Evolutionary conservation across 2,113 vertebrate genomes (phyloP), one percentile per base, ranked within the genome.

Genomic region (Gallinago jamesoni): DNA sequence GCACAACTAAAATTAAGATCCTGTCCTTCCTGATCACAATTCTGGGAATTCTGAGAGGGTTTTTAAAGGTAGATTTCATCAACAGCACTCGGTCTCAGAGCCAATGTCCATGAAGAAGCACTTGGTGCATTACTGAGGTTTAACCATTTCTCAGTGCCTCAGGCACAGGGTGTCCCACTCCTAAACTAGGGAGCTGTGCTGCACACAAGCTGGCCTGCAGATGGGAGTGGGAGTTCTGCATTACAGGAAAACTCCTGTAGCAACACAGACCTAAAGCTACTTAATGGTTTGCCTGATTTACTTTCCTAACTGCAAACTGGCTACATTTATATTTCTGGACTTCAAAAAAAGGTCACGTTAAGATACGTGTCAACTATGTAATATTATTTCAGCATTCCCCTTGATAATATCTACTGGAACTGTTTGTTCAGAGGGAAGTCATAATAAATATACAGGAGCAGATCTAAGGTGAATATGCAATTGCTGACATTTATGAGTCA

Each of bases 331-430:
- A 76, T 60, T 72, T 89, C 43, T 64, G 39, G 27, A 37, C 30
- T 37, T 28, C 31, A n/a, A 47, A 37, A 21, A 93, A 86, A 78
- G 48, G 66, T 89, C 68, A 78, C 75, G 35, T 63, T 41, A 84
- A 94, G 69, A 37, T 56, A 60, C 5, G 33, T 53, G 45, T 75
- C 93, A 82, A 43, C 57, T 85, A 21, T 53, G 50, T 73, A 82
- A 27, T 74, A 87, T 87, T 84, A 81, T 81, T 93, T 67, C 66
- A 93, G 87, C 69, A 89, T 83, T 76, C 66, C 81, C 64, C 77
- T 93, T 59, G 89, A 37, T 41, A 73, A 17, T 37, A 75, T 15
- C 92, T 90, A 45, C 82, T 69, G 67, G 88, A 69, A 73, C 13
- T 57, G 30, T 73, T 92, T 87, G 74, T 35, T 88, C 70, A 55